Evolutionary conservation across 64 coral and sea anemone species (phyloP).

Genomic region (Stichodactyla mertensii): DNA sequence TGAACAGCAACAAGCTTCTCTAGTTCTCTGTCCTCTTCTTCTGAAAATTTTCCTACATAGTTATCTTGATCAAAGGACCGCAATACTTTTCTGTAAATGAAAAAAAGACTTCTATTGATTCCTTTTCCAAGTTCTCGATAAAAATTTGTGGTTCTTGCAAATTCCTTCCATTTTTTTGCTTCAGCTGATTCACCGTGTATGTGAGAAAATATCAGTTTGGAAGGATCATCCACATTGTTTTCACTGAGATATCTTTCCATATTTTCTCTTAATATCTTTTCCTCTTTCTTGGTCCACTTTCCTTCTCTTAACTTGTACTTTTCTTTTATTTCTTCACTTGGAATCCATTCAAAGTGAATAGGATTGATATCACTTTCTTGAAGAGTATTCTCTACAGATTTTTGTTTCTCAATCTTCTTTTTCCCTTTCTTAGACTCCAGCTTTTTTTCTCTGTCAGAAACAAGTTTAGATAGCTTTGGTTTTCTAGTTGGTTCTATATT

Average conservation of each 20-base stretch:
- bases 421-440: neutral
- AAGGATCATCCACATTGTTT: neutral
- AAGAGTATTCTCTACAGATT: neutral
- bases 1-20: neutral
- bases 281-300: conserved; percentile 17
- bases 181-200: neutral
- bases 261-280: conserved; percentile 7
- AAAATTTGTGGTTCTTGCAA: neutral
- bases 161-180: conserved; percentile 9
- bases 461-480: neutral
- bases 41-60: neutral
- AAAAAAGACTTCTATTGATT: neutral
- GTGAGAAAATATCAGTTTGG: conserved; percentile 1
- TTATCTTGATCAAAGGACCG: conserved; percentile 16
- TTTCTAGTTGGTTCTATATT: neutral
- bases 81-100: neutral
- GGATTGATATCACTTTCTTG: neutral
- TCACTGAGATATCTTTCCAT: neutral
- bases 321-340: neutral
- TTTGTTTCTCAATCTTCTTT: neutral
- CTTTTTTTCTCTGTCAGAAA: neutral
- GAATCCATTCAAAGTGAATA: neutral
- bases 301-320: neutral
- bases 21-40: conserved; percentile 9
- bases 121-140: conserved; percentile 30